Percentiles rank a stretch among this genome's conserved stretches.
Conservation (phyloP, 1,140 invertebrate species). For the Solenopsis invicta region DNA sequence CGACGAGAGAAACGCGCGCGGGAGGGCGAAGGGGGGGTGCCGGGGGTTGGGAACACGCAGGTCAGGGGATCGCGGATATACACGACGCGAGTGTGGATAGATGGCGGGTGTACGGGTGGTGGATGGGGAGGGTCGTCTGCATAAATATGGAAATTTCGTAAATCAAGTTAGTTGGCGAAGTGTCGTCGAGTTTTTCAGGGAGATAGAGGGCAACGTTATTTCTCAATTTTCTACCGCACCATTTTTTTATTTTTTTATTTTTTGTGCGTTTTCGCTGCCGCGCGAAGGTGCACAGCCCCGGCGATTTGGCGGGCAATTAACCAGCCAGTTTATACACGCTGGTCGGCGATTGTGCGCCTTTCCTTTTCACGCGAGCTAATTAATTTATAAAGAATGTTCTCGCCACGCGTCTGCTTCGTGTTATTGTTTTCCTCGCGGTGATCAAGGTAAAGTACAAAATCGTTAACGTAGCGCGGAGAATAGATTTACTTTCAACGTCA, state of each 20-base stretch:
- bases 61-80: constrained; percentile 36
- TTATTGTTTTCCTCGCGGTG: constrained; percentile 28
- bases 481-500: neutral
- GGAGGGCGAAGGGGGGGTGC: neutral
- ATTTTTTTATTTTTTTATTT: constrained; percentile 11
- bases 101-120: constrained; percentile 25
- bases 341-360: constrained; percentile 23
- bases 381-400: constrained; percentile 53
- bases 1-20: constrained; percentile 34
- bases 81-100: constrained; percentile 52
- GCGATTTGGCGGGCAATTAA: constrained; percentile 56
- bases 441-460: constrained; percentile 14
- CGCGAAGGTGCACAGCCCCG: neutral
- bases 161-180: constrained; percentile 72
- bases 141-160: constrained; percentile 76
- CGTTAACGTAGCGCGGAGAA: neutral
- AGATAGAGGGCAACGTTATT: constrained; percentile 59
- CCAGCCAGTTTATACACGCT: constrained; percentile 36
- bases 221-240: constrained; percentile 55
- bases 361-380: constrained; percentile 40
- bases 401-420: constrained; percentile 1
- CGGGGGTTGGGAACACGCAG: neutral
- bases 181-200: constrained; percentile 67
- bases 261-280: neutral
- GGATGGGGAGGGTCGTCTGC: constrained; percentile 52